Percentiles rank a stretch among this genome's conserved stretches.
Conservation (phyloP, 2,888 invertebrate genomes). For the Athrips mouffetella region DNA sequence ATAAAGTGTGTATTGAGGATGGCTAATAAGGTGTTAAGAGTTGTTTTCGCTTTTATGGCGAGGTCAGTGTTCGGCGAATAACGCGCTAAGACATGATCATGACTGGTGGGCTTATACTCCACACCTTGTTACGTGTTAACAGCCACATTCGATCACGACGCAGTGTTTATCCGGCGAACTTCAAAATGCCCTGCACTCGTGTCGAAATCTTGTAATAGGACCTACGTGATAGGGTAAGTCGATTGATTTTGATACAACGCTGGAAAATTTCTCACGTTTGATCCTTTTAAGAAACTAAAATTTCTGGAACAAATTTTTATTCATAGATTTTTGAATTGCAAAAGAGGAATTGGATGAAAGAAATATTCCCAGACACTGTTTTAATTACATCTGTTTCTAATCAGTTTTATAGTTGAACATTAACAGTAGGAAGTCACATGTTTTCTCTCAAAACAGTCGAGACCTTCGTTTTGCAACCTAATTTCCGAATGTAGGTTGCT, state of each 20-base stretch:
- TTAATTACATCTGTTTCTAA: not conserved
- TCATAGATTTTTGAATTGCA: not conserved
- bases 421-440: constrained; percentile 38
- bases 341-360: not conserved
- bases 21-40: constrained; percentile 28
- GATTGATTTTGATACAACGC: constrained; percentile 32
- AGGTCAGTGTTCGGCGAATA: constrained; percentile 76
- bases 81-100: constrained; percentile 76
- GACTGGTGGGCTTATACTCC: constrained; percentile 75
- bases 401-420: constrained; percentile 38
- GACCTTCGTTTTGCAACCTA: constrained; percentile 51
- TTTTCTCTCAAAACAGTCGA: constrained; percentile 30
- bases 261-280: constrained; percentile 22
- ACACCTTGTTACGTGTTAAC: constrained; percentile 79
- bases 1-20: constrained; percentile 23
- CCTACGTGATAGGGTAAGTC: constrained; percentile 50
- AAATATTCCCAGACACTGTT: not conserved
- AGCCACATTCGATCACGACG: constrained; percentile 76
- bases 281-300: constrained; percentile 17
- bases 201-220: constrained; percentile 60
- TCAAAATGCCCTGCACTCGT: constrained; percentile 58
- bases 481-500: constrained; percentile 53
- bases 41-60: constrained; percentile 45
- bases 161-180: constrained; percentile 70
- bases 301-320: constrained; percentile 7